phyloP scores from a whole-genome alignment of 2,113 vertebrate species.

The Calypte anna region DNA sequence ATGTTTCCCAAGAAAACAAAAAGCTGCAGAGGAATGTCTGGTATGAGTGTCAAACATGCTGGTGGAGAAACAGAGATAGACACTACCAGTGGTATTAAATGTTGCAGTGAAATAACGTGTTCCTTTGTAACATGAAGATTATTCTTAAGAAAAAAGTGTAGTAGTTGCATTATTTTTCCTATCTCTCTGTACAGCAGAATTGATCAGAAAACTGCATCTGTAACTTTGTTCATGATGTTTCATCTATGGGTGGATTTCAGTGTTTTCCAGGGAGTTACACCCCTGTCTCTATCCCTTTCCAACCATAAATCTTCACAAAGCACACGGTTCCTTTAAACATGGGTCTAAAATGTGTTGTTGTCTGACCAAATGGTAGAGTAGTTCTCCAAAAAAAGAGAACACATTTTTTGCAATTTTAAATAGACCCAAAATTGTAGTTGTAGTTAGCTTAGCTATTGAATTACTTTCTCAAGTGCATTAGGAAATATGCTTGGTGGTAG shows the following conservation, averaged over 20 bases:
- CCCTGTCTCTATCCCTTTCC: background rate
- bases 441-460: background rate
- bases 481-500: background rate
- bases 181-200: background rate
- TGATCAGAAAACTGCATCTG: background rate
- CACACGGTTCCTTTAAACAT: background rate
- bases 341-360: slow-evolving; percentile 25
- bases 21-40: slow-evolving; percentile 29
- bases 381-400: slow-evolving; percentile 21
- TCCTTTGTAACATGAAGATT: background rate
- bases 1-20: slow-evolving; percentile 18
- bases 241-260: background rate
- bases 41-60: slow-evolving; percentile 34
- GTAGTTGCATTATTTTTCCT: background rate
- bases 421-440: slow-evolving; percentile 6
- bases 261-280: slow-evolving; percentile 26
- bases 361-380: slow-evolving; percentile 50
- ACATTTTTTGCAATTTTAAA: slow-evolving; percentile 25
- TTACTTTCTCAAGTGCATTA: slow-evolving; percentile 32
- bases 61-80: background rate
- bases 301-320: slow-evolving; percentile 19
- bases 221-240: background rate
- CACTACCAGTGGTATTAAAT: background rate
- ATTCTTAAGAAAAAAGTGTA: background rate
- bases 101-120: background rate